Base-by-base conservation (phyloP, 2,888 invertebrate species). In the Hanleya hanleyi region DNA sequence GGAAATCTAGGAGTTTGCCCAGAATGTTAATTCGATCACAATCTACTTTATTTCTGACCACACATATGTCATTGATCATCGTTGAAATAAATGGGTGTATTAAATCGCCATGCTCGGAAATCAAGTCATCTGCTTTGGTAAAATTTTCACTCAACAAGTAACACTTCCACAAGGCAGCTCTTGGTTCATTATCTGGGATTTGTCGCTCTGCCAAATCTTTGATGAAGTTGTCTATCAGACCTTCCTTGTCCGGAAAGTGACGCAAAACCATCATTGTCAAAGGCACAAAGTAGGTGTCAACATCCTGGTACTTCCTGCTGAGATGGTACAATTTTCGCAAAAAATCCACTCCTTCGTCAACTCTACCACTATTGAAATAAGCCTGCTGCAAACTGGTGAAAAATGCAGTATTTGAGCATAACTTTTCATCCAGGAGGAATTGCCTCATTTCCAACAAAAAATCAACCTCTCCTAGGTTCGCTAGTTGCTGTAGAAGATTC, bases 341-440 rank as follows among this genome's bases (percentile, higher is more conserved):
- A 29, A 76, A 61, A 37, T 37, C 47, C 1, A 82, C 75, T 49
- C 79, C 81, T 50, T 82, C 82, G 6, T 77, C 74, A 29, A 82
- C 62, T 18, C 77, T 37, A 7, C 81, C 82, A 71, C 81, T 79
- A 62, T 82, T 77, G 62, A 72, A 77, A 73, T 79, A 82, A 9
- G 81, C 82, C 41, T 78, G 64, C n/a, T 74, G 41, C n/a, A 81
- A 64, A 9, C 22, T 47, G 32, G 18, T 67, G 49, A 47, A 67
- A 15, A 67, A 80, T 12, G 61, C 67, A 0, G 70, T 57, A n/a
- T 77, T 72, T 9, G 75, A 71, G 47, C 74, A 69, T 15, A 82
- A 64, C 22, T 74, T 74, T 33, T 77, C 67, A 9, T 79, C 78
- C 61, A 67, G 71, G 5, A 81, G 71, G 37, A 82, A 74, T 50